phyloP scores from a whole-genome alignment of 2,888 invertebrate genomes.

The Limnephilus rhombicus region DNA sequence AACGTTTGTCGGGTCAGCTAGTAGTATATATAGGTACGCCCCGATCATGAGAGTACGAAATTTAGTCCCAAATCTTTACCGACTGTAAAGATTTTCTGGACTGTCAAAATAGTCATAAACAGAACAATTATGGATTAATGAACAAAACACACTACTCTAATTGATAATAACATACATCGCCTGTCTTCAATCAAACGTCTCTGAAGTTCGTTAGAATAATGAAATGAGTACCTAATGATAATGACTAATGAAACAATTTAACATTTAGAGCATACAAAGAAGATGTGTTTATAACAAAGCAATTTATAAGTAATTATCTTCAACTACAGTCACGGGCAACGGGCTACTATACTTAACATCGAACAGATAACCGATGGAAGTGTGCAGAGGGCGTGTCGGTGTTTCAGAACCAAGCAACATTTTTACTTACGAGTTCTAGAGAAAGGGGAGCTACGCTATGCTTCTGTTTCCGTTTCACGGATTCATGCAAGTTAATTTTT shows the following conservation, averaged over 20 bases:
- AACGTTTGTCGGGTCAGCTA: too few species aligned
- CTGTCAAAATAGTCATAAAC: not conserved
- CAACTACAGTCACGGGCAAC: not conserved
- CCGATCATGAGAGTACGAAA: too few species aligned
- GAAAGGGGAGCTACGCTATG: too few species aligned
- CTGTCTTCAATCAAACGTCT: not conserved
- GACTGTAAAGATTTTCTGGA: not conserved
- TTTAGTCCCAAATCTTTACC: too few species aligned
- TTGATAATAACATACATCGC: not conserved
- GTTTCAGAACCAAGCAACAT: not conserved
- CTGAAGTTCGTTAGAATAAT: not conserved
- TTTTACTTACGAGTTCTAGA: too few species aligned
- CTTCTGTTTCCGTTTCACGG: too few species aligned
- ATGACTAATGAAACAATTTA: constrained; percentile 1
- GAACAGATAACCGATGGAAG: not conserved
- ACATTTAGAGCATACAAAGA: not conserved
- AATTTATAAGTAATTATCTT: constrained; percentile 35
- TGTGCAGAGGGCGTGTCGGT: not conserved
- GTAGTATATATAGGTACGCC: too few species aligned
- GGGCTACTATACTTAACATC: not conserved
- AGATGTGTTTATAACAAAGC: constrained; percentile 25
- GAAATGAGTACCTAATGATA: not conserved
- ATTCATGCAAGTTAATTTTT: too few species aligned
- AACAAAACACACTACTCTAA: not conserved
- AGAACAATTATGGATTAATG: not conserved